phyloP scores from a whole-genome alignment of 2,888 invertebrate species.

The Lissonota sp. region DNA sequence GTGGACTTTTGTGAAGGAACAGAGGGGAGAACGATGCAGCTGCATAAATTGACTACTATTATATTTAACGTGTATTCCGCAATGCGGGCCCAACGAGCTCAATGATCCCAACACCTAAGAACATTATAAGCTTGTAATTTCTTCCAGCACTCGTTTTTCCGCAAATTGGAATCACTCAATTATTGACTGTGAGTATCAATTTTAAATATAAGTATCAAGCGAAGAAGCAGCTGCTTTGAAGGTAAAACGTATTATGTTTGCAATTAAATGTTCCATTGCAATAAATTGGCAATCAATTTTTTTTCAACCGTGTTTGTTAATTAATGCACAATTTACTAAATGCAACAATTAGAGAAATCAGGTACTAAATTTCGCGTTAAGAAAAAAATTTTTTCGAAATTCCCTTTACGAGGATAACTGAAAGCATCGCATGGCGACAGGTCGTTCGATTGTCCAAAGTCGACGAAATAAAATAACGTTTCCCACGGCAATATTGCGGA shows the following conservation, averaged over 20 bases:
- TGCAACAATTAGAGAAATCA: no score
- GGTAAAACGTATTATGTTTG: no score
- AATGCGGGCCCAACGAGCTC: slow-evolving; percentile 76
- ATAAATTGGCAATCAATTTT: no score
- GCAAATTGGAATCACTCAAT: no score
- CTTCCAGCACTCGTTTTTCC: slow-evolving; percentile 45
- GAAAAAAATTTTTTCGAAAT: no score
- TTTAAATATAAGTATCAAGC: no score
- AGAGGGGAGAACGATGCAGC: slow-evolving; percentile 74
- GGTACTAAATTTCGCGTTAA: no score
- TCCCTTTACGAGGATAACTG: slow-evolving; percentile 1
- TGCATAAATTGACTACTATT: slow-evolving; percentile 69
- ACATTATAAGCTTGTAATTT: not conserved
- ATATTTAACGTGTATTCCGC: slow-evolving; percentile 76
- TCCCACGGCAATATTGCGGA: slow-evolving; percentile 71
- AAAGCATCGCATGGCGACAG: slow-evolving; percentile 53
- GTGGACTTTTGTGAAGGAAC: slow-evolving; percentile 26
- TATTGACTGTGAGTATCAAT: no score
- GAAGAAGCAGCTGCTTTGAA: no score
- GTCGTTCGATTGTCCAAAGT: slow-evolving; percentile 56
- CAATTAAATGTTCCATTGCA: no score
- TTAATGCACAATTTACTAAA: no score
- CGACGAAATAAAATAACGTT: slow-evolving; percentile 61
- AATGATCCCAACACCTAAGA: slow-evolving; percentile 58
- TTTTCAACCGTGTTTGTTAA: no score